A percentile compares a stretch with the other conserved stretches of the same genome.
phyloP scores from a whole-genome alignment of 2,797 vertebrate genomes.

The Falco novaeseelandiae region DNA sequence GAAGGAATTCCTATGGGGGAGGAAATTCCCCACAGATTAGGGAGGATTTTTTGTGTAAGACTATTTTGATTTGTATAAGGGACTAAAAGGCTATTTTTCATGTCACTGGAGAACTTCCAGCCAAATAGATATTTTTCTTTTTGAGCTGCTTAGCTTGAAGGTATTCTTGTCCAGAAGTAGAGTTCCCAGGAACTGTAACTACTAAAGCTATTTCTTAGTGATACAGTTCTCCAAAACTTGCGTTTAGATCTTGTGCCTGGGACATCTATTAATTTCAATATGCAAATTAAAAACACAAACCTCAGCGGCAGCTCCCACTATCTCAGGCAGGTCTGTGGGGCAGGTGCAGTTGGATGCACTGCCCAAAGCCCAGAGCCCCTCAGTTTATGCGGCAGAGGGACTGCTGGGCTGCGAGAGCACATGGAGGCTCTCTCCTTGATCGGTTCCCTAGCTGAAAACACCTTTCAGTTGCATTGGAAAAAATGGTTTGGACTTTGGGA shows the following conservation, averaged over 20 bases:
- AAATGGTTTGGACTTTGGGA: neutral
- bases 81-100: constrained; percentile 39
- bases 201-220: neutral
- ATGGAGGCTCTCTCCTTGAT: neutral
- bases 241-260: neutral
- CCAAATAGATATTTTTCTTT: neutral
- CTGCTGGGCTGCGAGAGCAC: neutral
- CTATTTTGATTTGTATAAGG: constrained; percentile 52
- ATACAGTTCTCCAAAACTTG: neutral
- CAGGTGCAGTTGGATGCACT: neutral
- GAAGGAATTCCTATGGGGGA: constrained; percentile 27
- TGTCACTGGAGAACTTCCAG: constrained; percentile 10
- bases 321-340: neutral
- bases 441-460: neutral
- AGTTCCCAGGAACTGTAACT: neutral
- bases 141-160: neutral
- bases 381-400: neutral
- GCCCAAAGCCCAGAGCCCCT: neutral
- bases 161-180: neutral
- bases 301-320: neutral
- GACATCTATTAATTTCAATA: neutral
- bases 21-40: constrained; percentile 37
- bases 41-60: constrained; percentile 4
- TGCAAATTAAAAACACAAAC: neutral
- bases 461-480: neutral